Percentiles rank a stretch among this genome's conserved stretches.
phyloP scores from a whole-genome alignment of 2,797 vertebrate genomes.

The Rhadinocentrus ornatus region DNA sequence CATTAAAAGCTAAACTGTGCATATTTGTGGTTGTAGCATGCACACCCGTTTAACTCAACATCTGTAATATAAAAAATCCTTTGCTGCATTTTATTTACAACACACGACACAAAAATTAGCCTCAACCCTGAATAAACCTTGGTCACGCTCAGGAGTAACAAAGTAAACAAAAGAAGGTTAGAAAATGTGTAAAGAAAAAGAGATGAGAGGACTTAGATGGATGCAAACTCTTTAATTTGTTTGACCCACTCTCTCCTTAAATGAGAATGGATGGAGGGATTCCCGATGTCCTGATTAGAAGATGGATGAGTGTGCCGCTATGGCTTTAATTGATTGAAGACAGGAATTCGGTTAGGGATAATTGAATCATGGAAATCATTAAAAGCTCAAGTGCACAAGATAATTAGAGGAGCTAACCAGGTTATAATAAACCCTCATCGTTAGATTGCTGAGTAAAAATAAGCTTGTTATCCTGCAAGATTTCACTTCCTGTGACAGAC shows the following conservation, averaged over 20 bases:
- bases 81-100: neutral
- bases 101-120: neutral
- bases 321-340: slow-evolving; percentile 82
- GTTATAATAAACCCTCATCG: slow-evolving; percentile 72
- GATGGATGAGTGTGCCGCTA: slow-evolving; percentile 76
- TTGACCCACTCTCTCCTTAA: slow-evolving; percentile 72
- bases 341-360: slow-evolving; percentile 80
- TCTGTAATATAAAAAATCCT: slow-evolving; percentile 16
- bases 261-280: slow-evolving; percentile 79
- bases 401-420: slow-evolving; percentile 74
- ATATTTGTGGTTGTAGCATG: slow-evolving; percentile 28
- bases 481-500: slow-evolving; percentile 37
- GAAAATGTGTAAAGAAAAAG: slow-evolving; percentile 21
- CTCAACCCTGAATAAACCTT: neutral
- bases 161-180: slow-evolving; percentile 35
- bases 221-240: slow-evolving; percentile 74
- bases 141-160: neutral
- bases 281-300: slow-evolving; percentile 77
- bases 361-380: slow-evolving; percentile 82
- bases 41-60: neutral
- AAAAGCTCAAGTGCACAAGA: slow-evolving; percentile 79
- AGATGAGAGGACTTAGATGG: slow-evolving; percentile 61
- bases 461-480: slow-evolving; percentile 53
- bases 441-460: slow-evolving; percentile 34
- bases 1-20: slow-evolving; percentile 17